Percentiles rank a stretch among this genome's conserved stretches.
These are phyloP conservation scores for Phyllostomus discolor DNA, from an alignment of 2,113 vertebrate genomes.

Conservation along the genomic window DNA sequence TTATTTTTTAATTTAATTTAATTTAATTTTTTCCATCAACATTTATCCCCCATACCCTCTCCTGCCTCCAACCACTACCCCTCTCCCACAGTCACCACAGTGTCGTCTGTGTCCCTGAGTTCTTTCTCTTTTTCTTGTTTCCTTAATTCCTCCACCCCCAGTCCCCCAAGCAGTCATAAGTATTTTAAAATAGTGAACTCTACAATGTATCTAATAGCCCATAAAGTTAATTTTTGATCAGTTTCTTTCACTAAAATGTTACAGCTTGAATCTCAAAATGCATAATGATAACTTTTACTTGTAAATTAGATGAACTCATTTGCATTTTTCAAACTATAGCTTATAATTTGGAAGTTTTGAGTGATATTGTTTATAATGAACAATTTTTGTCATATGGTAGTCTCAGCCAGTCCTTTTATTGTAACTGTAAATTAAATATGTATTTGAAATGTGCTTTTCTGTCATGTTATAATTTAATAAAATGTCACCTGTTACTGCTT, in stretches of 20 bases:
- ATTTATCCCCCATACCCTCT: no score
- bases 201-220: background rate
- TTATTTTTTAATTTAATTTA: no score
- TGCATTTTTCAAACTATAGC: background rate
- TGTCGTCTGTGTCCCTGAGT: no score
- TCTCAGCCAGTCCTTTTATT: constrained; percentile 1
- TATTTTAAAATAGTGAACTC: constrained; percentile 1
- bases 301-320: background rate
- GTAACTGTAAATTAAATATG: constrained; percentile 13
- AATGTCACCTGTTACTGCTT: background rate
- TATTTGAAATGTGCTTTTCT: constrained; percentile 25
- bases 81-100: no score
- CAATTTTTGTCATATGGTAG: constrained; percentile 16
- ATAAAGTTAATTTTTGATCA: constrained; percentile 26
- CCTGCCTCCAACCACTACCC: no score
- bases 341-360: background rate
- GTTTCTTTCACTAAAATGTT: background rate
- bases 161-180: background rate
- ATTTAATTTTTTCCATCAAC: no score
- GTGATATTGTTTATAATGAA: background rate
- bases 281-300: background rate
- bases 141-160: no score
- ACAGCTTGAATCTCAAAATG: background rate
- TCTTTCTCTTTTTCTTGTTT: no score
- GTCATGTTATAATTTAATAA: background rate